These are phyloP conservation scores for Charadrius vociferus DNA, from an alignment of 2,113 vertebrate species.

Conservation along the genomic window DNA sequence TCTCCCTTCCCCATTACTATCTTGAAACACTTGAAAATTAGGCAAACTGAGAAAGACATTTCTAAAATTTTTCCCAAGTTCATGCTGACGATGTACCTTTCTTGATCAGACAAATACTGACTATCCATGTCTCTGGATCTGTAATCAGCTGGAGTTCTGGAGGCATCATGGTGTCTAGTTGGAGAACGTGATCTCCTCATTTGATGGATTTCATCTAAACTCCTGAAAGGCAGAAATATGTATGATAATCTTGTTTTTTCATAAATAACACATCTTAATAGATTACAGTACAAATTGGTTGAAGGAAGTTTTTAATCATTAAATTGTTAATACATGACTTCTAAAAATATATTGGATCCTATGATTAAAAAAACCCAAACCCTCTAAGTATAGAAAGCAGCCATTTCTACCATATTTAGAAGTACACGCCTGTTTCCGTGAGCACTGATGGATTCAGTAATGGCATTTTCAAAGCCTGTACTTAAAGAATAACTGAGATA, in stretches of 20 bases:
- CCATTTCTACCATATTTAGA: background rate
- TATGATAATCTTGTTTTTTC: background rate
- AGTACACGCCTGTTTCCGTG: background rate
- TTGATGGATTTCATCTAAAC: constrained; percentile 98
- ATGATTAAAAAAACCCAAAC: background rate
- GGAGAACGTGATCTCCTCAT: constrained; percentile 91
- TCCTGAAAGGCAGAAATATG: constrained; percentile 77
- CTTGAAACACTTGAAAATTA: background rate
- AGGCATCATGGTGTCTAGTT: constrained; percentile 90
- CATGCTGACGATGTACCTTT: constrained; percentile 86
- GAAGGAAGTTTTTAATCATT: background rate
- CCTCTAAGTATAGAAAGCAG: background rate
- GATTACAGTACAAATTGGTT: background rate
- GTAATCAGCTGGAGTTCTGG: constrained; percentile 83
- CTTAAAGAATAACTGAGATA: background rate
- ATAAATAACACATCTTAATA: background rate
- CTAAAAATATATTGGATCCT: background rate
- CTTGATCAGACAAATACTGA: constrained; percentile 93
- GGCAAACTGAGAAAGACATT: background rate
- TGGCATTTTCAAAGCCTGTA: background rate
- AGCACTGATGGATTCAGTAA: background rate
- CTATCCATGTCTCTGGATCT: constrained; percentile 90
- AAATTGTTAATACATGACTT: background rate
- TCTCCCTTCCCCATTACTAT: background rate
- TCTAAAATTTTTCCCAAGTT: background rate